A percentile compares a stretch with the other conserved stretches of the same genome.
Evolutionary conservation across 2,888 invertebrate species (phyloP).

Genomic region (Plemyria rubiginata): DNA sequence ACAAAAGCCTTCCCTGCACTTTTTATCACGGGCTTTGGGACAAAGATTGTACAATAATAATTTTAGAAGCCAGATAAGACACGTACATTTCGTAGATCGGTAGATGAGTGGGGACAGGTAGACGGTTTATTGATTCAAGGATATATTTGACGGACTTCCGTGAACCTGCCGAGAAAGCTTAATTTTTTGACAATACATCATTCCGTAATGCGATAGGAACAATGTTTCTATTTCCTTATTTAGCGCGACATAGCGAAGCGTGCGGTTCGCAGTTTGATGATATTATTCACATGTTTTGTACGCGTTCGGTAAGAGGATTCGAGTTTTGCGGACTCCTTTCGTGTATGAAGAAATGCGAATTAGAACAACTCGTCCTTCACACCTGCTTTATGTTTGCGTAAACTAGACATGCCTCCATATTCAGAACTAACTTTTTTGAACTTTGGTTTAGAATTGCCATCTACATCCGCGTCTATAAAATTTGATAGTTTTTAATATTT

Average conservation of each 20-base stretch:
- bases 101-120: slow-evolving; percentile 34
- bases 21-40: slow-evolving; percentile 33
- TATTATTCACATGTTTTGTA: too few relatives aligned
- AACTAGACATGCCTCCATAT: too few relatives aligned
- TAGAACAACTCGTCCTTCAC: too few relatives aligned
- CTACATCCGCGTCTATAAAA: too few relatives aligned
- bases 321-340: too few relatives aligned
- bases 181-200: slow-evolving; percentile 28
- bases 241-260: background rate
- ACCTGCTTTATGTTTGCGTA: too few relatives aligned
- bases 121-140: slow-evolving; percentile 33
- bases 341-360: too few relatives aligned
- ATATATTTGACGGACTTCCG: slow-evolving; percentile 36
- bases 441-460: background rate
- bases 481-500: too few relatives aligned
- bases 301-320: too few relatives aligned
- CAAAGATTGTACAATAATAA: slow-evolving; percentile 12
- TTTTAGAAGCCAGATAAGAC: slow-evolving; percentile 3
- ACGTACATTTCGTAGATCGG: slow-evolving; percentile 19
- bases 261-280: background rate
- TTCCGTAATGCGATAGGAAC: background rate
- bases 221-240: slow-evolving; percentile 17
- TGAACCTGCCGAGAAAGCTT: slow-evolving; percentile 36
- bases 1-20: slow-evolving; percentile 60
- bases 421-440: background rate